Evolutionary conservation across 2,888 invertebrate genomes (phyloP), one percentile per base, ranked within the genome.

Genomic region (Lepeophtheirus nordmannii): DNA sequence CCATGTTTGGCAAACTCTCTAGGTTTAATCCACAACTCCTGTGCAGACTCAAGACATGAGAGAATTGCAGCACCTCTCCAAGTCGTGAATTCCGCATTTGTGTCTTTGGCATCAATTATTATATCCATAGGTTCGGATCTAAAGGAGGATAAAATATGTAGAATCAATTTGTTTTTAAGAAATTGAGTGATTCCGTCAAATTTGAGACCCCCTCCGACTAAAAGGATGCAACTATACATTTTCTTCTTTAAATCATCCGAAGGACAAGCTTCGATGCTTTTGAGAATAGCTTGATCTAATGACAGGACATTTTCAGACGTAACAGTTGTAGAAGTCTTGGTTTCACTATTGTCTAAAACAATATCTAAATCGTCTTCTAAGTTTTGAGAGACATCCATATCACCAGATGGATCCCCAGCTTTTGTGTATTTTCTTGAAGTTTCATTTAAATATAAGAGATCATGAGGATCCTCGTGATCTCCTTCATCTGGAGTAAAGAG

Each of bases 31-130:
- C 94, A 94, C 10, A 94, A 76, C 74, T 94, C 94, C 69, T 89
- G 86, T 0, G 91, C 89, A 0, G 92, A 89, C 74, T 94, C 94
- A 68, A 94, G 76, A 71, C 91, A 90, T 0, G 91, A 89, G 82
- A 94, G 83, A 11, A 94, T 87, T 0, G 91, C 86, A 0, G 92
- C 93, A 0, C 94, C 94, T 75, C 93, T 93, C 94, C 94, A 94
- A 0, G 87, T 82, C 0, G 89, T 87, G 78, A 88, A 85, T 1
- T 87, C 84, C 0, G 91, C 86, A 75, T 93, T 92, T 80, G 91
- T 87, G 72, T 93, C 93, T 75, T 92, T 89, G 0, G 89, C 89
- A 69, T 86, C 84, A 0, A 87, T 89, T 58, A 92, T 87, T 67
- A 93, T 89, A 75, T 93, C 93, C 71, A 89, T 76, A 77, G 87